Percentiles rank a stretch among this genome's conserved stretches.
These are phyloP conservation scores for Drosophila paranaensis DNA, from an alignment of 2,888 invertebrate species.

Conservation along the genomic window DNA sequence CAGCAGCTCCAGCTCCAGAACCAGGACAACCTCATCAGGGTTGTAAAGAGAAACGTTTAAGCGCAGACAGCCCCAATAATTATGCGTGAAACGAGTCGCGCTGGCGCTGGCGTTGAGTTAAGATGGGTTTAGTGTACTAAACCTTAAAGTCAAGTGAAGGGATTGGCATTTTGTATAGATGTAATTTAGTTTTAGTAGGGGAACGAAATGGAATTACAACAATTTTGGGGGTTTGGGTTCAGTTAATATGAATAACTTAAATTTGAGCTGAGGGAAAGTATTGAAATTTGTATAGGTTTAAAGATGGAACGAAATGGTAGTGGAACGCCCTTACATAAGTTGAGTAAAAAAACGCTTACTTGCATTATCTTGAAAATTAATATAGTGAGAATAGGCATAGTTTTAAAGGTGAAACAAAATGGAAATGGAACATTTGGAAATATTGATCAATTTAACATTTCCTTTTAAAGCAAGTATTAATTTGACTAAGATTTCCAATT, in stretches of 20 bases:
- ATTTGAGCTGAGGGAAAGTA: background rate
- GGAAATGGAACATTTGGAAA: background rate
- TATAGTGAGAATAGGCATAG: background rate
- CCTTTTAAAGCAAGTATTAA: background rate
- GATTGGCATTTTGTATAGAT: background rate
- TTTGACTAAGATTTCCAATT: no score
- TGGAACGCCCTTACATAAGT: no score
- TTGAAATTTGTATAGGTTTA: background rate
- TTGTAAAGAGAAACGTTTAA: conserved; percentile 12
- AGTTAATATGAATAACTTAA: background rate
- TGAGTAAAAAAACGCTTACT: no score
- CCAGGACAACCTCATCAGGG: conserved; percentile 9
- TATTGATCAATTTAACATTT: background rate
- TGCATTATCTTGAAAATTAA: no score
- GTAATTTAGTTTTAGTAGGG: background rate
- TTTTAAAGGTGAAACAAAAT: background rate
- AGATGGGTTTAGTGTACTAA: background rate
- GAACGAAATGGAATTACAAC: background rate
- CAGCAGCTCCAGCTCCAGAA: background rate
- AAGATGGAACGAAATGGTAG: background rate
- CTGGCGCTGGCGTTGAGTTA: conserved; percentile 7
- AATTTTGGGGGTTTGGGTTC: background rate
- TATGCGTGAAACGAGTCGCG: conserved; percentile 18
- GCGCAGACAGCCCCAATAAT: conserved; percentile 34
- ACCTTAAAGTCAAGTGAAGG: conserved; percentile 17